Base-by-base conservation (phyloP, 2,113 vertebrate genomes). In the Aix galericulata region DNA sequence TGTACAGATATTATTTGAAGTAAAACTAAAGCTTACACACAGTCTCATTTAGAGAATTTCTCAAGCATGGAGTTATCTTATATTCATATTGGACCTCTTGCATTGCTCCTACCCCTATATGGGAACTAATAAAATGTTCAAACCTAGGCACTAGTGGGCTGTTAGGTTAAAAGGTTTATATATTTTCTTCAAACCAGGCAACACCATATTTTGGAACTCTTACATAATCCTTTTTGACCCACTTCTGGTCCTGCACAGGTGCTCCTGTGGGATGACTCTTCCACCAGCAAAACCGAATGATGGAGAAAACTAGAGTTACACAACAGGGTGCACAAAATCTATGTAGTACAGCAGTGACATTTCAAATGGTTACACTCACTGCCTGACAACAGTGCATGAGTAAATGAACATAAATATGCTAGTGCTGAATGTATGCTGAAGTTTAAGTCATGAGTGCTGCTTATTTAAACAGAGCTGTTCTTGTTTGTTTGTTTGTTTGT, bases 391-490 rank as follows among this genome's bases (percentile, higher is more conserved):
- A 67, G 55, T 27, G 31, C 36, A 25, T 76, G 77, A 73, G 77
- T 83, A 93, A 91, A 67, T 55, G 64, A 88, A 88, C 29, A 48
- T 94, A 90, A 76, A 86, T 93, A 78, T 92, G 17, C 36, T 94
- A 96, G 85, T 56, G 52, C 75, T 94, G 85, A 92, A 80, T 93
- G 27, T 93, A 80, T 94, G 86, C 92, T 93, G 82, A 94, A 89
- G 62, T 88, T 77, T 92, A 81, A 94, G 71, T 88, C 97, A 93
- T 95, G 86, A 94, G 44, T 94, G 71, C 69, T 96, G 82, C 90
- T 95, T 96, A 96, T 95, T 95, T 97, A 95, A 98, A 98, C 94
- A 97, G 97, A 97, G 82, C 91, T 97, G 84, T 96, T 97, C 83
- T 78, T 93, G 56, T 96, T 98, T 98, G 97, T 97, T 98, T 8